Evolutionary conservation across 2,113 vertebrate species (phyloP), one percentile per base, ranked within the genome.

Genomic region (Rhinoderma darwinii): DNA sequence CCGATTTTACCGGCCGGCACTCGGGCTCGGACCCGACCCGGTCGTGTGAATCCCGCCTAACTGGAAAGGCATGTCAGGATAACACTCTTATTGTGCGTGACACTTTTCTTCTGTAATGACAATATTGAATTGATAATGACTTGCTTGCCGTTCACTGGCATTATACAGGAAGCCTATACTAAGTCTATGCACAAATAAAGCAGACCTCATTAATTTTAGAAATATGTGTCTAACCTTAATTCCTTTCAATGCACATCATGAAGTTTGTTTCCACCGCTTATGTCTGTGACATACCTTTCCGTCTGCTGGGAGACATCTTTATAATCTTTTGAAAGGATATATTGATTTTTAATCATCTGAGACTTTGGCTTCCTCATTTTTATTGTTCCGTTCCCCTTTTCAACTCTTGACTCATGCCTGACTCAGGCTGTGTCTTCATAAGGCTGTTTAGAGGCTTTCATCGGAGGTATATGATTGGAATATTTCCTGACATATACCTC

Each of bases 121-220:
- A 73, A 72, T 70, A 86, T 37, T 81, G 85, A 61, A 80, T 79
- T 87, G 84, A 59, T 86, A 86, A 86, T 72, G 84, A 43, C 63
- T 43, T 80, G 47, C 75, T 70, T 54, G 47, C 84, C 8, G 39
- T 70, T 63, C 25, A 27, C 76, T 86, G 44, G 32, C 32, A 51
- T 51, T 83, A 83, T 17, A 22, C 4, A 43, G 54, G 54, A 14
- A 59, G 54, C 50, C 4, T n/a, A 59, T 61, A 80, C 50, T 61
- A 4, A 63, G 35, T 39, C 30, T 22, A 35, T 12, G 41, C 22
- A 20, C 54, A 35, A 35, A 20, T 51, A 51, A 32, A 25, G 37
- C 5, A 50, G 63, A 35, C 25, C 10, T 72, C 72, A 77, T 77
- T 80, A 59, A 56, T 22, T 80, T 39, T 35, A 61, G 54, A 81